These are phyloP conservation scores for Probaryconus sp. DNA, from an alignment of 1,140 invertebrate genomes.

Conservation along the genomic window DNA sequence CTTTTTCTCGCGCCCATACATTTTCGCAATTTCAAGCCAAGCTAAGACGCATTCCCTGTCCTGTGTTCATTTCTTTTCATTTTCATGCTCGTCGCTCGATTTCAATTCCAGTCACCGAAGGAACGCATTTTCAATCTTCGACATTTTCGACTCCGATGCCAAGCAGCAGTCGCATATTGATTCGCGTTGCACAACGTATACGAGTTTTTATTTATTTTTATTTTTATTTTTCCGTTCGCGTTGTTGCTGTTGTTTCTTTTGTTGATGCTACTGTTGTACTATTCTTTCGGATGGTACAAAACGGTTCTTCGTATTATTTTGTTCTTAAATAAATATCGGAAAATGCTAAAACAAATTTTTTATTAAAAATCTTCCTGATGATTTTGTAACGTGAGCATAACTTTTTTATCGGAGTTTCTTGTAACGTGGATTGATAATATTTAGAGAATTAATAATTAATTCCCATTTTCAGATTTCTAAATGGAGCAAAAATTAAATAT, in stretches of 20 bases:
- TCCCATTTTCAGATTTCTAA: too few species aligned
- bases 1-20: constrained; percentile 7
- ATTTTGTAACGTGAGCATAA: too few species aligned
- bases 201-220: constrained; percentile 40
- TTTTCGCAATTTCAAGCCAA: constrained; percentile 29
- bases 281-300: too few species aligned
- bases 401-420: too few species aligned
- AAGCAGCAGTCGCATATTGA: constrained; percentile 66
- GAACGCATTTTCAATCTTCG: constrained; percentile 69
- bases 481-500: too few species aligned
- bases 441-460: too few species aligned
- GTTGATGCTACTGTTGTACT: not conserved
- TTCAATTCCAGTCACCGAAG: constrained; percentile 67
- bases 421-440: too few species aligned
- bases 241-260: not conserved
- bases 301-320: too few species aligned
- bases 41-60: constrained; percentile 49
- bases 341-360: too few species aligned
- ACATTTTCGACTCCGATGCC: constrained; percentile 58
- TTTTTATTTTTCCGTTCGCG: constrained; percentile 5
- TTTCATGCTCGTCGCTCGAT: constrained; percentile 60
- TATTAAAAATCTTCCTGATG: too few species aligned
- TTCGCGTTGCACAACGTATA: constrained; percentile 53
- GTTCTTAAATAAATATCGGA: too few species aligned
- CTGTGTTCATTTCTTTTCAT: constrained; percentile 50